Evolutionary conservation across 2,888 invertebrate genomes (phyloP).

Genomic region (Melitaea athalia): DNA sequence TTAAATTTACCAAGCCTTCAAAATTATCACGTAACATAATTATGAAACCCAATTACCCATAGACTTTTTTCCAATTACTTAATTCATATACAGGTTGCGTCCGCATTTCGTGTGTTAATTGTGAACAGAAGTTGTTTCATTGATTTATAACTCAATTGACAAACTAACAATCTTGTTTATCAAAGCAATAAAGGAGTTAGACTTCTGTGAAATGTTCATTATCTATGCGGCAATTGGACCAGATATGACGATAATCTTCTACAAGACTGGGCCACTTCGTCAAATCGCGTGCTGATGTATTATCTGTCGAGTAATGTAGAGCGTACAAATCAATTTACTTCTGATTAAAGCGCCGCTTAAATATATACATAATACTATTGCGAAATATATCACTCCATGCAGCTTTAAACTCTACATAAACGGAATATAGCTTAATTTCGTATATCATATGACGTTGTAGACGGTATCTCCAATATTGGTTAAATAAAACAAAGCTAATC

Average conservation of each 20-base stretch:
- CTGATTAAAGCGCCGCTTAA: conserved; percentile 39
- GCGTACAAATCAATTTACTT: conserved; percentile 44
- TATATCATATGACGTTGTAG: background rate
- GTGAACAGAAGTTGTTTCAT: background rate
- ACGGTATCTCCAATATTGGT: conserved; percentile 1
- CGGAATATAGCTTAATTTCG: background rate
- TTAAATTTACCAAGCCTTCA: background rate
- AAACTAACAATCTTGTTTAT: background rate
- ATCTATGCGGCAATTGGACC: conserved; percentile 19
- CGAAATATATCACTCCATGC: conserved; percentile 8
- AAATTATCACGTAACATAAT: too few species aligned
- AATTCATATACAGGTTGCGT: background rate
- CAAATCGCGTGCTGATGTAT: conserved; percentile 44
- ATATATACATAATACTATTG: conserved; percentile 22
- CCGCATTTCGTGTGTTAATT: background rate
- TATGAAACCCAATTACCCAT: background rate
- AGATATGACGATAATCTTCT: conserved; percentile 40
- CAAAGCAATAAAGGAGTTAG: conserved; percentile 1
- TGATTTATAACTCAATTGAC: background rate
- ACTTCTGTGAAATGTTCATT: conserved; percentile 22
- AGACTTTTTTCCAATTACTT: background rate
- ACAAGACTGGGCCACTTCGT: conserved; percentile 44
- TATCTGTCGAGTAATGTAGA: conserved; percentile 42
- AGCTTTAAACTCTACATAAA: conserved; percentile 11
- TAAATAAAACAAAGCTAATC: conserved; percentile 35